Conservation (phyloP, 2,113 vertebrate species). For the Eidolon helvum region DNA sequence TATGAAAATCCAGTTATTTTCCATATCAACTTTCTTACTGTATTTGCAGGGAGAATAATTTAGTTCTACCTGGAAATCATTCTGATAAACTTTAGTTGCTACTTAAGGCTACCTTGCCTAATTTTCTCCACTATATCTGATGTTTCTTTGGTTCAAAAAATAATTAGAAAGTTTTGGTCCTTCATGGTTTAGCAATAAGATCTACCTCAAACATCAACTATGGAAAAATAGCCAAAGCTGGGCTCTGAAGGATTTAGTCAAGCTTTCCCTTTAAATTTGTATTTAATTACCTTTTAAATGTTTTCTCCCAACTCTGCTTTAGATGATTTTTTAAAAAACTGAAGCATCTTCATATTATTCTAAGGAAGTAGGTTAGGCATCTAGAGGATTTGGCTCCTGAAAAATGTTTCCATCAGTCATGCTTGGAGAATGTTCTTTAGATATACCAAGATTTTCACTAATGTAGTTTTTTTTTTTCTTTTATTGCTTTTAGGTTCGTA, state of each 20-base stretch:
- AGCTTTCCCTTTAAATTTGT: not conserved
- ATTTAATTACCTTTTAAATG: not conserved
- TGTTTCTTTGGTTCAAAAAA: not conserved
- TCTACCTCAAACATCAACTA: not conserved
- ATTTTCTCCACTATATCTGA: not conserved
- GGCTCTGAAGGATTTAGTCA: not conserved
- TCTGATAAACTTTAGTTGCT: not conserved
- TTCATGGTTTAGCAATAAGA: not conserved
- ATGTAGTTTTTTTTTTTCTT: not conserved
- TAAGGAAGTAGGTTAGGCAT: not conserved
- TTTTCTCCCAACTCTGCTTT: not conserved
- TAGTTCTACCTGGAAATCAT: not conserved
- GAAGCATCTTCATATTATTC: slow-evolving; percentile 16
- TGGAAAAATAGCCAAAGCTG: not conserved
- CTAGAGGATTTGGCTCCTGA: not conserved
- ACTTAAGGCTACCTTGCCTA: not conserved
- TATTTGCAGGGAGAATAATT: slow-evolving; percentile 14
- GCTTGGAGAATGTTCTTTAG: not conserved
- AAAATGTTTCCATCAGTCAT: not conserved
- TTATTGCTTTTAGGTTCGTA: not conserved
- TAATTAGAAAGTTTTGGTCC: not conserved
- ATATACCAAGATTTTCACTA: not conserved
- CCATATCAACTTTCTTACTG: not conserved
- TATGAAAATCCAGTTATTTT: slow-evolving; percentile 19
- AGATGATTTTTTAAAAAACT: not conserved